Base-by-base conservation (phyloP, 1,140 invertebrate species). In the Andrena cerasifolii region DNA sequence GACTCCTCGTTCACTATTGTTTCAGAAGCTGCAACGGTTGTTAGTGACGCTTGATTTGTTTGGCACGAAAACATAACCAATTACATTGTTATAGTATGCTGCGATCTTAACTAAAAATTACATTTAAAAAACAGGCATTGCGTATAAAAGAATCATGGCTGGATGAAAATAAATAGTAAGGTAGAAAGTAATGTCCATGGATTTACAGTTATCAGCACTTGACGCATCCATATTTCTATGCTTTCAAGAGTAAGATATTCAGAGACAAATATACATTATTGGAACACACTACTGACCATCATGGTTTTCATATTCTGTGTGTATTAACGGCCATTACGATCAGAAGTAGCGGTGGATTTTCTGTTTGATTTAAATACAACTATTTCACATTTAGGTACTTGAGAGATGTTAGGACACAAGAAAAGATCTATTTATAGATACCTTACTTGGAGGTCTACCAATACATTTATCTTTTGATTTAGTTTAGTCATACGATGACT, bases 1-100 rank as follows among this genome's bases (percentile, higher is more conserved):
- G 96, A 96, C 89, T 97, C 96, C 87, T 97, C 96, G 88, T 96
- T 95, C 31, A 94, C 89, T 31, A 95, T 93, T 72, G 95, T 93
- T 78, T 95, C 94, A 14, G 93, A 90, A 49, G 88, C 88, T 85
- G 83, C 78, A 73, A 87, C n/a, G 58, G 21, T 36, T 47, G 12
- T 53, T 43, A 49, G 26, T 36, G 71, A 67, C 56, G 71, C 76
- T 28, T 45, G 40, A 53, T 65, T 59, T 75, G 1, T 33, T 40
- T 4, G 18, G 3, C 53, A 61, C 16, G 28, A 51, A 75, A 36
- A 76, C 58, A 73, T 74, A 82, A 74, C 43, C 49, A 79, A 79
- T 3, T 58, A 63, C 1, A 65, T 54, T n/a, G 18, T 47, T 54
- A 54, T 59, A 49, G 47, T 26, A 56, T 33, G 33, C 24, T 58